These are phyloP conservation scores for Maconellicoccus hirsutus DNA, from an alignment of 1,140 invertebrate species.

Conservation along the genomic window DNA sequence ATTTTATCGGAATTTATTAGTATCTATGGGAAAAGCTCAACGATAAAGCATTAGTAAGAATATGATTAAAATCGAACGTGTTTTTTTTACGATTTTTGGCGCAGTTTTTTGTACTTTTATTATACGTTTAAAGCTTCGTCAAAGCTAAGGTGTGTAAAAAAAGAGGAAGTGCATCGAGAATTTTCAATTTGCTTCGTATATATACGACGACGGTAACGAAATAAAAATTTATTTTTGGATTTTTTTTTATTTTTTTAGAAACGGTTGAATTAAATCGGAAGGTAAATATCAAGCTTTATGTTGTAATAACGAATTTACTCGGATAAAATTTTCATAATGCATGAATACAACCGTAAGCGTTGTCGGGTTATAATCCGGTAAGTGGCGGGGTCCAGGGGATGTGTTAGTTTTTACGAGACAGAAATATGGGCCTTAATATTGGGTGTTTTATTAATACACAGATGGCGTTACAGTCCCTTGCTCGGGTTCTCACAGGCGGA, in stretches of 20 bases:
- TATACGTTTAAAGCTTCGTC: too few species aligned
- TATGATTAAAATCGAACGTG: too few species aligned
- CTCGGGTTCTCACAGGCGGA: too few species aligned
- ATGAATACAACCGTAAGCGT: slow-evolving; percentile 5
- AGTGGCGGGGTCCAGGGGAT: neutral
- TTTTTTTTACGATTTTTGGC: too few species aligned
- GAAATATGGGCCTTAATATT: slow-evolving; percentile 20
- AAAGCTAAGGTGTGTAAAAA: too few species aligned
- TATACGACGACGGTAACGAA: neutral
- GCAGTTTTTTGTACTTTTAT: too few species aligned
- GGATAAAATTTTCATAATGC: slow-evolving; percentile 21
- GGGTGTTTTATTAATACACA: slow-evolving; percentile 19
- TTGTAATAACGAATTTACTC: slow-evolving; percentile 15
- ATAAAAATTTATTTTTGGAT: slow-evolving; percentile 1
- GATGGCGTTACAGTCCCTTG: slow-evolving; percentile 21
- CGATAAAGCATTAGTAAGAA: too few species aligned
- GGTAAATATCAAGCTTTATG: slow-evolving; percentile 19
- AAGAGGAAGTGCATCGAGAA: neutral
- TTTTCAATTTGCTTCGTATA: neutral
- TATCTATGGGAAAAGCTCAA: too few species aligned
- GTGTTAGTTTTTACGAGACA: slow-evolving; percentile 22
- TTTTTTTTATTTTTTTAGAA: neutral
- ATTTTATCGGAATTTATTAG: too few species aligned
- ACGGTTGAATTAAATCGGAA: slow-evolving; percentile 15
- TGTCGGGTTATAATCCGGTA: neutral